Evolutionary conservation across 2,797 vertebrate genomes (phyloP).

Genomic region (Carcharodon carcharias): DNA sequence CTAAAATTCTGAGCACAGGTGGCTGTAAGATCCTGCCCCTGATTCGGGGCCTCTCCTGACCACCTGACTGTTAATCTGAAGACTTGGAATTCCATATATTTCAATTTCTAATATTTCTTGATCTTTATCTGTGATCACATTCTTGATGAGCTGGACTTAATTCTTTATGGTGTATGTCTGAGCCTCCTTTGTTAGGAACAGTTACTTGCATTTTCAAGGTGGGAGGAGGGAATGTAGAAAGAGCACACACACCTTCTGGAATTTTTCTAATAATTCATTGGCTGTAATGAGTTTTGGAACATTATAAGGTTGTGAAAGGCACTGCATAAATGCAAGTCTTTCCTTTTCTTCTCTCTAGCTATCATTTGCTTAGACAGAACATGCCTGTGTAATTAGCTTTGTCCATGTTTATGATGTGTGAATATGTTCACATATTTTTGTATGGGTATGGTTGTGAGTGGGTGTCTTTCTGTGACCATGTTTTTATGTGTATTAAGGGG

Average conservation of each 20-base stretch:
- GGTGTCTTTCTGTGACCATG: too few species aligned
- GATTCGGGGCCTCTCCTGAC: neutral
- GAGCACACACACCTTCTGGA: neutral
- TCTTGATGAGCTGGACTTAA: neutral
- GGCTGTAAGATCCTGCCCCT: neutral
- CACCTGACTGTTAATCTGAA: neutral
- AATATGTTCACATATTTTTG: neutral
- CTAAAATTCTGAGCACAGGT: neutral
- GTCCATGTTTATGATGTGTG: neutral
- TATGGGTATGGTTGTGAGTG: neutral
- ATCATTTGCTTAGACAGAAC: neutral
- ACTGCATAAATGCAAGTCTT: neutral
- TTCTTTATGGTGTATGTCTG: neutral
- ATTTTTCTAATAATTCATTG: neutral
- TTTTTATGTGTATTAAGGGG: neutral
- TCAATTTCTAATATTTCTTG: neutral
- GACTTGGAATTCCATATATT: neutral
- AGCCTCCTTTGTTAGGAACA: neutral
- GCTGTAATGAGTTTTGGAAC: neutral
- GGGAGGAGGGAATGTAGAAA: neutral
- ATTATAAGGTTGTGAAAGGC: neutral
- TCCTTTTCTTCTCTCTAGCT: neutral
- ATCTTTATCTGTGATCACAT: neutral
- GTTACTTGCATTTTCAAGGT: neutral
- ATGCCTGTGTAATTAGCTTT: neutral